Conservation (phyloP, 2,888 invertebrate genomes). For the Fabriciana adippe region DNA sequence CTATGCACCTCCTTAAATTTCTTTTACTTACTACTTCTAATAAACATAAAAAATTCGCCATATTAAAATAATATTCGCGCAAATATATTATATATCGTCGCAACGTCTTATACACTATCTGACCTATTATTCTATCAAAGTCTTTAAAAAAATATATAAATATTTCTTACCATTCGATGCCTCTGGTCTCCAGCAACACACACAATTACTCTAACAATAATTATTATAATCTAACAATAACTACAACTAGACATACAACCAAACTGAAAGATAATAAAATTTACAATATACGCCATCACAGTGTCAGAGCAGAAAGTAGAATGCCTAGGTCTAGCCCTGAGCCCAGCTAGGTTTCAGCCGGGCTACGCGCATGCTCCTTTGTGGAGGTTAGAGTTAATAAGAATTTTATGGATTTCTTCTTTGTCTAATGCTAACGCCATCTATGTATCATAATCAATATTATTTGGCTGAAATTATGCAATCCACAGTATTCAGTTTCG, state of each 20-base stretch:
- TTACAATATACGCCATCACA: constrained; percentile 28
- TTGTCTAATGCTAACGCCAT: too few species aligned
- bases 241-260: constrained; percentile 15
- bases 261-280: constrained; percentile 11
- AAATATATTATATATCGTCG: too few species aligned
- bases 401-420: not conserved
- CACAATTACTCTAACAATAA: not conserved
- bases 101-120: too few species aligned
- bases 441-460: too few species aligned
- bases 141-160: not conserved
- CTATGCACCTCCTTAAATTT: too few species aligned
- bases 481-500: too few species aligned
- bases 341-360: not conserved
- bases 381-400: not conserved
- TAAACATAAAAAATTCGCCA: too few species aligned
- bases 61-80: too few species aligned
- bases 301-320: constrained; percentile 25
- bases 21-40: too few species aligned
- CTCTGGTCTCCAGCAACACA: constrained; percentile 1
- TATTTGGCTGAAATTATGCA: too few species aligned
- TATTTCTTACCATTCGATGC: constrained; percentile 4
- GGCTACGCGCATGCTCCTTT: not conserved
- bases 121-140: too few species aligned
- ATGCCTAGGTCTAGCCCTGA: constrained; percentile 7
- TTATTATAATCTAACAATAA: constrained; percentile 7